A percentile compares a stretch with the other conserved stretches of the same genome.
Conservation (phyloP, 2,113 vertebrate species). For the Mixornis gularis region DNA sequence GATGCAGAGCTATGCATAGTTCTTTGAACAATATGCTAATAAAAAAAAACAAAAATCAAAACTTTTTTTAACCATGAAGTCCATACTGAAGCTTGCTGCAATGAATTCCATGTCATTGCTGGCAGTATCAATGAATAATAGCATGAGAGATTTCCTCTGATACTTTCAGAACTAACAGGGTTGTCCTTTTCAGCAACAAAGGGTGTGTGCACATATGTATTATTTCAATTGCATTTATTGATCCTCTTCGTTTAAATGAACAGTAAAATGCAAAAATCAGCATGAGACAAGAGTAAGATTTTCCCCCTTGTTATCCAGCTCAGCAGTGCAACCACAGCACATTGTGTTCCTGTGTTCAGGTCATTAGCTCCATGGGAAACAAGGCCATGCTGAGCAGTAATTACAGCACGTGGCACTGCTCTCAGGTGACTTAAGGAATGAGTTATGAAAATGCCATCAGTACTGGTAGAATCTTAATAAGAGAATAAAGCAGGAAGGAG, state of each 20-base stretch:
- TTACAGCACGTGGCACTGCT: slow-evolving; percentile 5
- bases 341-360: neutral
- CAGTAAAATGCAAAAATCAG: neutral
- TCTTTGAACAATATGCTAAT: neutral
- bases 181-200: neutral
- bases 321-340: neutral
- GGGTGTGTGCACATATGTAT: neutral
- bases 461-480: neutral
- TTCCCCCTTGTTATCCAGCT: neutral
- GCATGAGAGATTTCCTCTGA: neutral
- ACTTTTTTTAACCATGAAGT: neutral
- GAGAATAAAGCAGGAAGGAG: neutral
- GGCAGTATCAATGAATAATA: neutral
- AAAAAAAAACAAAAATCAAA: neutral
- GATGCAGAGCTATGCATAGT: neutral
- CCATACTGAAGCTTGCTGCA: neutral
- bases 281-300: neutral
- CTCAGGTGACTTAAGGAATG: slow-evolving; percentile 10
- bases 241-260: neutral
- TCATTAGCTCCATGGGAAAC: slow-evolving; percentile 8
- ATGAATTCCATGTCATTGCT: neutral
- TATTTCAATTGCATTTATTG: neutral
- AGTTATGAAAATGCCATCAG: neutral
- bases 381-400: neutral
- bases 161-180: neutral